A percentile compares a stretch with the other conserved stretches of the same genome.
These are phyloP conservation scores for Myxocyprinus asiaticus DNA, from an alignment of 2,113 vertebrate species.

Conservation along the genomic window DNA sequence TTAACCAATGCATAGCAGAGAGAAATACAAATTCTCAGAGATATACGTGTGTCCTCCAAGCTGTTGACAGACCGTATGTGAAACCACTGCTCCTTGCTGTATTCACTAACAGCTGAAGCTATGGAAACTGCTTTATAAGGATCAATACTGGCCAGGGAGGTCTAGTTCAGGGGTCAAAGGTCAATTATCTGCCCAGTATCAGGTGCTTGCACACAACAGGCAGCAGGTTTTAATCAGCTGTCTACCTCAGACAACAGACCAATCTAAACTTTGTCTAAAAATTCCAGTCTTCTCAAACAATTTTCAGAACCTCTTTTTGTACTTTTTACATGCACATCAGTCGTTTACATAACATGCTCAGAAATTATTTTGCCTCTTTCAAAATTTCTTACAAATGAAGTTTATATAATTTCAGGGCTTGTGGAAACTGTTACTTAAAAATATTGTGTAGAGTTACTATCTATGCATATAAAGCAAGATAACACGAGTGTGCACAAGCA, in stretches of 20 bases:
- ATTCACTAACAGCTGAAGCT: constrained; percentile 40
- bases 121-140: constrained; percentile 39
- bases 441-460: constrained; percentile 24
- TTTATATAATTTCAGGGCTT: constrained; percentile 21
- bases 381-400: constrained; percentile 55
- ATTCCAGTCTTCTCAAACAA: constrained; percentile 3
- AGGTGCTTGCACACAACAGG: constrained; percentile 56
- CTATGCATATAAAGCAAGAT: neutral
- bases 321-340: constrained; percentile 52
- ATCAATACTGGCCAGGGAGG: constrained; percentile 29
- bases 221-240: constrained; percentile 47
- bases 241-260: constrained; percentile 42
- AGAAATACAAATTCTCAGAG: neutral
- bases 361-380: constrained; percentile 45
- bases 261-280: constrained; percentile 7
- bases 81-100: constrained; percentile 21
- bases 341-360: constrained; percentile 31
- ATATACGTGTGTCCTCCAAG: constrained; percentile 20
- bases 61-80: constrained; percentile 18
- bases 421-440: constrained; percentile 12
- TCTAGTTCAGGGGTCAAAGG: constrained; percentile 40
- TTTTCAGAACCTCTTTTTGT: constrained; percentile 61
- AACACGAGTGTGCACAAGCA: neutral
- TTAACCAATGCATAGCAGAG: constrained; percentile 67
- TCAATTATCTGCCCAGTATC: constrained; percentile 48